These are phyloP conservation scores for Oryzias javanicus DNA, from an alignment of 2,113 vertebrate species.

Conservation along the genomic window DNA sequence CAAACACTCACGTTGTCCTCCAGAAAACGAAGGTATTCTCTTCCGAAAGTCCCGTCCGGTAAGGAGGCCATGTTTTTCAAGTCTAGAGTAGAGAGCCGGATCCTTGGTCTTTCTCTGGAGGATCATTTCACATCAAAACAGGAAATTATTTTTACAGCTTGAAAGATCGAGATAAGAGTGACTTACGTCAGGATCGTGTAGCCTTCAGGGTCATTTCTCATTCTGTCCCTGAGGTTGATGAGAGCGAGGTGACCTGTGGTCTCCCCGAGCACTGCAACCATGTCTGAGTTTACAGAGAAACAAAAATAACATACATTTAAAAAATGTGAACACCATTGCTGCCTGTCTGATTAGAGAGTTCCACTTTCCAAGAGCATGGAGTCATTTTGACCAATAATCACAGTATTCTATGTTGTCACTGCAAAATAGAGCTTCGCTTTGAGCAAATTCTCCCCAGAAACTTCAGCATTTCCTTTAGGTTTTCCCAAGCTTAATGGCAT, in stretches of 20 bases:
- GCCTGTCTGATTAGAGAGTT: too few species aligned
- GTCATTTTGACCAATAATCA: too few species aligned
- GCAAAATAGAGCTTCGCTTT: too few species aligned
- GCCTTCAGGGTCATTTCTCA: constrained; percentile 90
- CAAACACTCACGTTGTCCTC: constrained; percentile 85
- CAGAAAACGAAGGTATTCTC: constrained; percentile 88
- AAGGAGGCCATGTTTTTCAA: constrained; percentile 76
- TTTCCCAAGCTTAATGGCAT: too few species aligned
- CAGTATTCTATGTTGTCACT: too few species aligned
- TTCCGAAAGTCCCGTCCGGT: constrained; percentile 84
- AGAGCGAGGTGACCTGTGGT: constrained; percentile 85
- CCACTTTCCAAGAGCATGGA: too few species aligned
- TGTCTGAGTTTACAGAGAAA: constrained; percentile 78
- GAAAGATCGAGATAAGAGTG: neutral
- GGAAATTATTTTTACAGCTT: neutral
- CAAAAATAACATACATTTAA: neutral
- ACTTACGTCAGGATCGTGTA: constrained; percentile 83
- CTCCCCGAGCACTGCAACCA: constrained; percentile 96
- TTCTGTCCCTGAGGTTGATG: constrained; percentile 81
- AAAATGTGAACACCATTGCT: too few species aligned
- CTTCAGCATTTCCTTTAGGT: too few species aligned
- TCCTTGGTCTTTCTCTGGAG: constrained; percentile 88
- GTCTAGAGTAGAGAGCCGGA: constrained; percentile 87
- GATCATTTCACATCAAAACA: neutral
- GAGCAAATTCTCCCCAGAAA: too few species aligned